Evolutionary conservation across 2,113 vertebrate species (phyloP), one percentile per base, ranked within the genome.

Genomic region (Dunckerocampus dactyliophorus): DNA sequence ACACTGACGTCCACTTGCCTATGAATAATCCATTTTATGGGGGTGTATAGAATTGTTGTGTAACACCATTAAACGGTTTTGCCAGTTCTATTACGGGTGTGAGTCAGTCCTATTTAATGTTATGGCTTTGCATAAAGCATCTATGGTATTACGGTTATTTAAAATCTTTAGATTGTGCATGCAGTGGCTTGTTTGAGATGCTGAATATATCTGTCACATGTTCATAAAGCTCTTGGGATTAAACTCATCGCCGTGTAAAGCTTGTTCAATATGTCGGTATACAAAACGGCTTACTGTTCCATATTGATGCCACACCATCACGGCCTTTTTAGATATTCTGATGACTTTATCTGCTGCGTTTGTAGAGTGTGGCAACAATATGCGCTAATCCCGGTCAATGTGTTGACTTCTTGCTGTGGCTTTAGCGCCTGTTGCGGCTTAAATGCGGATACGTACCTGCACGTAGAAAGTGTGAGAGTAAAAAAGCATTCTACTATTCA

Each of bases 241-340:
- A 74, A 77, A 62, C 71, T 77, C 60, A 76, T 72, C 70, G 48
- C 57, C 1, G 1, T 54, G 62, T 74, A 76, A 84, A 86, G 69
- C 78, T 73, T 62, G 10, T 82, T 86, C 74, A 81, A 71, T 72
- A 76, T 71, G 70, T 74, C 67, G 65, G 74, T 49, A 67, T 62
- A 73, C 66, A 75, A 74, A 83, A 75, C 70, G 61, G 70, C 82
- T 87, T 79, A 62, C 72, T 51, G 65, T 67, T 73, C 78, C 67
- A 74, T 70, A 74, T 59, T 54, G 62, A 65, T 1, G 57, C 61
- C 15, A 52, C 80, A 61, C 58, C 47, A 45, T 12, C 55, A 7
- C 53, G 12, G 63, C 47, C 17, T 56, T 17, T 78, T 45, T 59
- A 61, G 60, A 70, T 67, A 60, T 78, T 24, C 62, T 68, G 53